Evolutionary conservation across 2,888 invertebrate genomes (phyloP), one percentile per base, ranked within the genome.

Genomic region (Peribatodes rhomboidaria): DNA sequence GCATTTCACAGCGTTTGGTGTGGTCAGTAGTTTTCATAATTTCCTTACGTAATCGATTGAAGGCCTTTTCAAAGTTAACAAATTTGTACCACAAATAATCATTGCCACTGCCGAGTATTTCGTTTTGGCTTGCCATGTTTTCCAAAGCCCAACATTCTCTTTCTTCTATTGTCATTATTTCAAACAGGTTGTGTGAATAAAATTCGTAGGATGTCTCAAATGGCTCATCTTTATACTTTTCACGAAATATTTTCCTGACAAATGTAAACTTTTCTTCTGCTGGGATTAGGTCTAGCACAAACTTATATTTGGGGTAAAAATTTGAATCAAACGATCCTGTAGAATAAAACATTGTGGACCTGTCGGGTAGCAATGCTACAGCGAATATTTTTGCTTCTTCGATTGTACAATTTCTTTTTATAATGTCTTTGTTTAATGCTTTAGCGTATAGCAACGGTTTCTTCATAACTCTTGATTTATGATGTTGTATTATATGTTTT

Each of bases 41-140:
- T 11, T 71, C 69, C 53, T 79, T 80, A 60, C 83, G 84, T 4
- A 89, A 78, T 61, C 75, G 78, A 27, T 44, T 58, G 46, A 87
- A 83, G 39, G 88, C 80, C 46, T 73, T 78, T 18, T 80, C 75
- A 59, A 82, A 89, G n/a, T 62, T 79, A 0, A 88, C 72, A 74
- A 82, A 88, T 65, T 79, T 70, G 58, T 84, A 89, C 86, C 85
- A 89, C 6, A 69, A 44, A 62, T 77, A 88, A 67, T 84, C 79
- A 35, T 73, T 70, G 13, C 79, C 80, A 20, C 41, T 64, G 2
- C 83, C 84, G 13, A 83, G 62, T 31, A 83, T 55, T 57, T 85
- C 86, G 33, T 72, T 67, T 35, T 74, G 73, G 57, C 72, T 77
- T 37, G 80, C 75, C 57, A 88, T 67, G 37, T 88, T 80, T 20